A percentile compares a stretch with the other conserved stretches of the same genome.
phyloP scores from a whole-genome alignment of 2,113 vertebrate species.

The Apteryx mantelli region DNA sequence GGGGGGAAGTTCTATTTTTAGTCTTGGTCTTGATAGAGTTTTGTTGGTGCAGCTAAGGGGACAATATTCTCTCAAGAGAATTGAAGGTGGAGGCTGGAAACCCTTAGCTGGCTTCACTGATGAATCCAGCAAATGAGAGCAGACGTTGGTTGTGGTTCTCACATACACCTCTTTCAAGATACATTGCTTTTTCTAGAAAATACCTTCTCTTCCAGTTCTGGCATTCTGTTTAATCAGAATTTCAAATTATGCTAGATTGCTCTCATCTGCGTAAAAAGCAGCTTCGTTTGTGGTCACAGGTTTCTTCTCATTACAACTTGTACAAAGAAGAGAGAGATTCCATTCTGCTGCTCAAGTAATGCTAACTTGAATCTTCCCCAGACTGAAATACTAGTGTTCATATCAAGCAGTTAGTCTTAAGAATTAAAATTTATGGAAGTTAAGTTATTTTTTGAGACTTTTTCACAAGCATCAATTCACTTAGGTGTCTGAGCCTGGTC shows the following conservation, averaged over 20 bases:
- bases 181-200: not conserved
- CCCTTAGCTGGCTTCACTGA: not conserved
- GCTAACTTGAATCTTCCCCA: not conserved
- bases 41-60: not conserved
- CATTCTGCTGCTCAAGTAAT: not conserved
- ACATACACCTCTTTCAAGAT: not conserved
- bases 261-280: not conserved
- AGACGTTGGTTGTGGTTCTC: not conserved
- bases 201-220: not conserved
- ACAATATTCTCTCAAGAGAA: not conserved
- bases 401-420: not conserved
- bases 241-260: not conserved
- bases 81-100: not conserved
- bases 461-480: not conserved
- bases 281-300: not conserved
- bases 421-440: not conserved
- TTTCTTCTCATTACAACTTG: not conserved
- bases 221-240: not conserved
- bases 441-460: not conserved
- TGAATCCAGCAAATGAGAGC: not conserved
- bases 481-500: not conserved
- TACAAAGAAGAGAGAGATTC: not conserved
- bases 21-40: not conserved
- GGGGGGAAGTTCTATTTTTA: not conserved
- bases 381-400: not conserved